Percentiles rank a stretch among this genome's conserved stretches.
These are phyloP conservation scores for Cristatella mucedo DNA, from an alignment of 2,888 invertebrate genomes.

Conservation along the genomic window DNA sequence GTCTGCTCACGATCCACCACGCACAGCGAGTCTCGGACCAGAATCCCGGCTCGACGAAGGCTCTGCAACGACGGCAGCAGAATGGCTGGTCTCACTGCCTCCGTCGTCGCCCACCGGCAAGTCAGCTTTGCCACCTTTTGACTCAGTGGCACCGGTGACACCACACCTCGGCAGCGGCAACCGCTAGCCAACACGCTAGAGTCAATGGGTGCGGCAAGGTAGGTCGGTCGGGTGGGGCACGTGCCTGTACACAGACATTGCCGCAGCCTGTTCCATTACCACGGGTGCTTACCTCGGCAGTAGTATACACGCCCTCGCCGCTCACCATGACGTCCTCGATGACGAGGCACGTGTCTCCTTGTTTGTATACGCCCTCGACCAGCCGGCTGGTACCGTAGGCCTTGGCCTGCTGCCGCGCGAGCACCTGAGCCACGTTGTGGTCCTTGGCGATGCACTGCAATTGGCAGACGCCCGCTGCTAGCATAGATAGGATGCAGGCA, in stretches of 20 bases:
- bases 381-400: constrained; percentile 6
- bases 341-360: constrained; percentile 1
- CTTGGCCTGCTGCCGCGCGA: constrained; percentile 1
- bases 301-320: constrained; percentile 3
- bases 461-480: too few relatives aligned
- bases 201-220: too few relatives aligned
- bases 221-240: too few relatives aligned
- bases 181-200: too few relatives aligned
- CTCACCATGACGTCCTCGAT: constrained; percentile 8
- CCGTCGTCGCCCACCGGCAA: too few relatives aligned
- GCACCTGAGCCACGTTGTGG: not conserved
- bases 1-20: constrained; percentile 84
- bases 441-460: constrained; percentile 7
- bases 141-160: too few relatives aligned
- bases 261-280: too few relatives aligned
- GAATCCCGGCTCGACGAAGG: constrained; percentile 40
- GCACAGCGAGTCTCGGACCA: constrained; percentile 62
- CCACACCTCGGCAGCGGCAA: too few relatives aligned
- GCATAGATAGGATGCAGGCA: too few relatives aligned
- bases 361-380: constrained; percentile 8
- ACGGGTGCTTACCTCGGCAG: constrained; percentile 2
- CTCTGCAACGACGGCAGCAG: constrained; percentile 36
- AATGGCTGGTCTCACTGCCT: too few relatives aligned
- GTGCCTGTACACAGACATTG: too few relatives aligned
- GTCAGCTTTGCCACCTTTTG: too few relatives aligned